Base-by-base conservation (phyloP, 2,888 invertebrate genomes). In the Cepaea hortensis region DNA sequence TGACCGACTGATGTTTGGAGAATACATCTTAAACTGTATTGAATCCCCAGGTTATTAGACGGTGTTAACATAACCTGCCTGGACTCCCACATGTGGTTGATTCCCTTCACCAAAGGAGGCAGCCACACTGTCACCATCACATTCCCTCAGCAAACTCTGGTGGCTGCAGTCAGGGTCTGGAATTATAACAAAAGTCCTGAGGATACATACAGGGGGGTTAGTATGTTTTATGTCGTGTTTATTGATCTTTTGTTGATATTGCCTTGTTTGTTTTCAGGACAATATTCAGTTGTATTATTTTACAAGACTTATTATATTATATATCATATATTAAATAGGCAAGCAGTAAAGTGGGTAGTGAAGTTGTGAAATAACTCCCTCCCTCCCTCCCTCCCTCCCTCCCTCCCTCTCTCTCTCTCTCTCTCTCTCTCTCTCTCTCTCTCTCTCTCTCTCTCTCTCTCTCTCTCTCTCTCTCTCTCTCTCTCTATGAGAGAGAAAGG, bases 171-270 rank as follows among this genome's bases (percentile, higher is more conserved):
- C 55, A 95, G 96, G 82, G 92, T 97, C 80, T 97, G 97, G 97
- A 97, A 97, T 94, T 97, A 97, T 95, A 97, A 97, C 94, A 96
- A 96, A 86, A 96, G 96, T 90, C 95, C 96, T 91, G 97, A 97
- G 89, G 93, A 95, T 87, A 95, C 95, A 1, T 95, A 95, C 89
- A 93, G 95, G 88, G 95, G 95, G 87, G 95, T 95, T 68, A 91
- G 93, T 61, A 20, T 35, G 15, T 61, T 35, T 73, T 3, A 20
- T 75, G 7, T 9, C 20, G 55, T 35, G 35, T 81, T 3, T 81
- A 35, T 46, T 50, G 81, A n/a, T 20, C 35, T 62, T 81, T 68
- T 81, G 62, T 1, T 65, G 15, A n/a, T n/a, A 68, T 15, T 20
- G 13, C 18, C n/a, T 6, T 68, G 68, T 68, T 15, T 68, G 55